Base-by-base conservation (phyloP, 2,888 invertebrate species). In the Epinotia nisella region DNA sequence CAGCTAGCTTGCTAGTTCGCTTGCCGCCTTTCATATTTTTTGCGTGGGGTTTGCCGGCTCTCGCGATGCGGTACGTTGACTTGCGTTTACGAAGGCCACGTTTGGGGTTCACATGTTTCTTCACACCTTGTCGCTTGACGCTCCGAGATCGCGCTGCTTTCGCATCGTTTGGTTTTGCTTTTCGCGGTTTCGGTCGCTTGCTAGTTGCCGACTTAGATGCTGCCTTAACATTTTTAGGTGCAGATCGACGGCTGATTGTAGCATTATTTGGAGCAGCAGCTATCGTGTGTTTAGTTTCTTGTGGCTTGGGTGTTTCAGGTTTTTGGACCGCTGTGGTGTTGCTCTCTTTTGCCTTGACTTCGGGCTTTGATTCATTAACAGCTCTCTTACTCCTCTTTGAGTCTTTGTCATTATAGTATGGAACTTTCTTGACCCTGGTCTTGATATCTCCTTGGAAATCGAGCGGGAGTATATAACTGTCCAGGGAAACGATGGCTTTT, bases 361-460 rank as follows among this genome's bases (percentile, higher is more conserved):
- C 55, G 15, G 55, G n/a, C 10, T 39, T 21, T 15, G 66, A 53
- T 13, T 19, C 53, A 4, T 65, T 65, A 15, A 15, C 41, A 7
- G 9, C 55, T 35, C 72, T 67, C 17, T 72, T 72, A 17, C 11
- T 49, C 15, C 72, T 67, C 41, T 4, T 35, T 5, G 11, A 35
- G 3, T 53, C 53, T 19, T 66, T 58, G 75, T 53, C 74, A 80
- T 79, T n/a, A 75, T 80, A 19, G 0, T 82, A 77, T 15, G 87
- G 72, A 7, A 85, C 78, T 78, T 88, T 92, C 74, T 90, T 89
- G 0, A 87, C 82, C 71, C 87, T 83, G 0, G 78, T 29, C 60
- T 84, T 88, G 41, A 78, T 77, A 4, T 83, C 80, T 2, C 41
- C 45, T 5, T 53, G 45, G 2, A 75, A 70, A 2, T 83, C 82